Percentiles rank a stretch among this genome's conserved stretches.
Evolutionary conservation across 2,888 invertebrate species (phyloP).

Genomic region (Bellardia bayeri): DNA sequence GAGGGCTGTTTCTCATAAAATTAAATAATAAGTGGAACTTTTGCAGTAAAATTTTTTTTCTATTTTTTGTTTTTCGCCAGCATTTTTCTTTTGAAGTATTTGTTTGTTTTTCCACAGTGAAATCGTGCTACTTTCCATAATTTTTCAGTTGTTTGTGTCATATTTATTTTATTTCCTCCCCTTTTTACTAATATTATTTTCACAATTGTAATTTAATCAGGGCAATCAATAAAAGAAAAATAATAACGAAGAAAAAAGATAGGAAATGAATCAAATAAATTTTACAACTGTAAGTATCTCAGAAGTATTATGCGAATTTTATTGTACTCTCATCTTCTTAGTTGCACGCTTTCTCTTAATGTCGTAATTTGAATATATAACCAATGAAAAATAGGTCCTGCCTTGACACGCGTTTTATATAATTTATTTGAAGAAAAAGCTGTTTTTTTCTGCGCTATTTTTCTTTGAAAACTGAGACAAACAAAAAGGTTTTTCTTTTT

Average conservation of each 20-base stretch:
- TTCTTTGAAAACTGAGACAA: conserved; percentile 49
- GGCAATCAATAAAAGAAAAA: conserved; percentile 70
- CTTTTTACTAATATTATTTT: conserved; percentile 44
- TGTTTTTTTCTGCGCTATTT: not conserved
- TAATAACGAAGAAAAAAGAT: conserved; percentile 19
- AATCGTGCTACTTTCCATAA: conserved; percentile 54
- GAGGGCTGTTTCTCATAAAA: conserved; percentile 1
- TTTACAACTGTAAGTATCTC: conserved; percentile 5
- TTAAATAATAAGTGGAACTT: not conserved
- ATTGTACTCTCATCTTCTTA: conserved; percentile 1
- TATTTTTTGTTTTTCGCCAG: conserved; percentile 1
- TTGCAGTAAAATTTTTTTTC: conserved; percentile 43
- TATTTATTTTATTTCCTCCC: conserved; percentile 39
- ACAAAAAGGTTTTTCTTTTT: conserved; percentile 15
- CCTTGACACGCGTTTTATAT: conserved; percentile 54
- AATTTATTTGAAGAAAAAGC: conserved; percentile 18
- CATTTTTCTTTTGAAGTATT: conserved; percentile 57
- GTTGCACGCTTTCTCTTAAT: conserved; percentile 49
- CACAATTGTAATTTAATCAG: conserved; percentile 68
- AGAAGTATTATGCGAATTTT: not conserved
- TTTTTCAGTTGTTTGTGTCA: conserved; percentile 58
- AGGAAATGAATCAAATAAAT: conserved; percentile 20
- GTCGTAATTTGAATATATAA: conserved; percentile 68
- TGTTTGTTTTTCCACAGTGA: conserved; percentile 62
- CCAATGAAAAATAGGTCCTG: conserved; percentile 28